A percentile compares a stretch with the other conserved stretches of the same genome.
phyloP scores from a whole-genome alignment of 2,797 vertebrate genomes.

The Melanotaenia boesemani region DNA sequence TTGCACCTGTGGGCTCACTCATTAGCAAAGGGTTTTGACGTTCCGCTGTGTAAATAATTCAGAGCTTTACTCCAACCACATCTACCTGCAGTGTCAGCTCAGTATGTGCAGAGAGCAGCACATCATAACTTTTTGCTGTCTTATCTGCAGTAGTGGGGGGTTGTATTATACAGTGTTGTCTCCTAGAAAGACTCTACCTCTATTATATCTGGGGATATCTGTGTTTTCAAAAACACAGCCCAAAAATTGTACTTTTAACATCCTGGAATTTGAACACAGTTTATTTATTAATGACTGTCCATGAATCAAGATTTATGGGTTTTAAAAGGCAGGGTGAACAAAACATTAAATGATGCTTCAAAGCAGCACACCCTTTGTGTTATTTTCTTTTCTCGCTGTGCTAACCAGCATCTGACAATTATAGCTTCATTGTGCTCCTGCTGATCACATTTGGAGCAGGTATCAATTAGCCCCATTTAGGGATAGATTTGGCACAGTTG shows the following conservation, averaged over 20 bases:
- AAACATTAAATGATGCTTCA: conserved; percentile 17
- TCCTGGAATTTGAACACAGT: not conserved
- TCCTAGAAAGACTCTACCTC: conserved; percentile 24
- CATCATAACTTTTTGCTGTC: conserved; percentile 21
- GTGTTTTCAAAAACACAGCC: conserved; percentile 18
- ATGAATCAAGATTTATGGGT: not conserved
- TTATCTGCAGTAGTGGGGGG: conserved; percentile 27
- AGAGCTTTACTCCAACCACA: conserved; percentile 31
- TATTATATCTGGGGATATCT: conserved; percentile 29
- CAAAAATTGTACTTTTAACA: not conserved
- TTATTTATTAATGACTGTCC: too few species aligned
- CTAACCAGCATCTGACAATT: conserved; percentile 50
- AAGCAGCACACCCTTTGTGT: not conserved
- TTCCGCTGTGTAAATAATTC: conserved; percentile 57
- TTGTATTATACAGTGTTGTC: conserved; percentile 15
- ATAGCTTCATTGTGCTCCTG: conserved; percentile 43
- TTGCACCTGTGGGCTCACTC: conserved; percentile 48
- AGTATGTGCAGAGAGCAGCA: conserved; percentile 24
- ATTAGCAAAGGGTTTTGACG: conserved; percentile 58
- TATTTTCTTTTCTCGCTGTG: not conserved
- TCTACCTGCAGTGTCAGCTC: conserved; percentile 17
- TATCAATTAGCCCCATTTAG: conserved; percentile 61
- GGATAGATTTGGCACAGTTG: conserved; percentile 45
- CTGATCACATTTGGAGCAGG: conserved; percentile 62
- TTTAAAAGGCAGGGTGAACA: not conserved